phyloP scores from a whole-genome alignment of 2,113 vertebrate genomes.

The Pagrus major region DNA sequence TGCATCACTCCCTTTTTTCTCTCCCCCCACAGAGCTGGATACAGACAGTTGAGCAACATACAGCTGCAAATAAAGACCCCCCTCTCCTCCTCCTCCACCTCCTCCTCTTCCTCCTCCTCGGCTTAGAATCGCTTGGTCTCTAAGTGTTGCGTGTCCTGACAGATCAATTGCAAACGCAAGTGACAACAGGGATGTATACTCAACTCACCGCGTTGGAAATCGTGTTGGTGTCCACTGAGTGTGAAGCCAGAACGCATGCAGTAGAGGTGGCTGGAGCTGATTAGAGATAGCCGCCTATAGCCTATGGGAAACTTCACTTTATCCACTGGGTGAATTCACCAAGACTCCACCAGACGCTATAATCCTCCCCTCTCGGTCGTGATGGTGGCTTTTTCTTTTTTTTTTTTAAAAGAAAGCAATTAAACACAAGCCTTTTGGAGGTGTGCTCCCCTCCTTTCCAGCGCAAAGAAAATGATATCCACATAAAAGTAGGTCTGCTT shows the following conservation, averaged over 20 bases:
- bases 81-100: too few relatives aligned
- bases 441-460: constrained; percentile 33
- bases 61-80: background rate
- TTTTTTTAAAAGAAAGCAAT: too few relatives aligned
- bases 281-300: constrained; percentile 56
- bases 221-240: constrained; percentile 72
- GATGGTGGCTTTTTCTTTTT: constrained; percentile 41
- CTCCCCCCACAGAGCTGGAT: constrained; percentile 4
- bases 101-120: too few relatives aligned
- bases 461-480: constrained; percentile 70
- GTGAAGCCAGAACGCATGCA: constrained; percentile 62
- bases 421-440: constrained; percentile 61
- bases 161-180: constrained; percentile 17
- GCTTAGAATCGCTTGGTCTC: background rate
- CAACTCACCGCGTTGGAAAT: constrained; percentile 82
- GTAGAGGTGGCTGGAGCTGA: constrained; percentile 43
- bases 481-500: constrained; percentile 74
- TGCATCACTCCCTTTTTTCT: constrained; percentile 37
- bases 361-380: constrained; percentile 68
- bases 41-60: constrained; percentile 6
- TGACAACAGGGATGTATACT: constrained; percentile 18
- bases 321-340: constrained; percentile 67
- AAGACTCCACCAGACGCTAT: constrained; percentile 63
- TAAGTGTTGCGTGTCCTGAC: constrained; percentile 11
- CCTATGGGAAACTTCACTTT: constrained; percentile 74